Percentiles rank a stretch among this genome's conserved stretches.
Evolutionary conservation across 2,797 vertebrate genomes (phyloP).

Genomic region (Parauchenoglanis ngamensis): DNA sequence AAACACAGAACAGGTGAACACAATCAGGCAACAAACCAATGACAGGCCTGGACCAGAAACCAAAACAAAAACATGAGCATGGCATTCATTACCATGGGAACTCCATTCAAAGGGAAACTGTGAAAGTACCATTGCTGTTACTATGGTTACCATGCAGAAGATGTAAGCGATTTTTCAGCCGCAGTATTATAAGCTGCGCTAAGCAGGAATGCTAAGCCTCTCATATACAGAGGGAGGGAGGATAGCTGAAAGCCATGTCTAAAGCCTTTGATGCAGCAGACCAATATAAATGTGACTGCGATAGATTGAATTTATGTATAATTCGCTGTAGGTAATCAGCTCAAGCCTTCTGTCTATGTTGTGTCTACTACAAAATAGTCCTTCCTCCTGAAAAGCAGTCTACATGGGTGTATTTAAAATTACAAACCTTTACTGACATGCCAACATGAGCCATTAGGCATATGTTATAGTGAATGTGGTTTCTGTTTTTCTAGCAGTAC

Average conservation of each 20-base stretch:
- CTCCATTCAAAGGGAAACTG: too few relatives aligned
- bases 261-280: neutral
- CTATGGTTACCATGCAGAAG: neutral
- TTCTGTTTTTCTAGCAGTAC: neutral
- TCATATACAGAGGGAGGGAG: neutral
- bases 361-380: neutral
- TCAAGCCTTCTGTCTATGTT: neutral
- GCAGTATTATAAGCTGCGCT: neutral
- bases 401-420: neutral
- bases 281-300: neutral
- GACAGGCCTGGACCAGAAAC: neutral
- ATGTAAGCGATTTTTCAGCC: neutral
- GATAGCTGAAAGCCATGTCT: neutral
- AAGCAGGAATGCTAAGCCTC: neutral
- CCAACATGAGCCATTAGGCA: neutral
- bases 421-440: neutral
- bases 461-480: neutral
- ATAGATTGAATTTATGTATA: neutral
- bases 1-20: constrained; percentile 6
- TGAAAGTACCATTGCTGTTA: neutral
- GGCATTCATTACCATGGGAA: neutral
- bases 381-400: too few relatives aligned
- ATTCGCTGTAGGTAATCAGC: neutral
- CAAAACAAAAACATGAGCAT: neutral
- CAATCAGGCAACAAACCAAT: neutral